Evolutionary conservation across 2,113 vertebrate species (phyloP), one percentile per base, ranked within the genome.

Genomic region (Boulengeromyrus knoepffleri): DNA sequence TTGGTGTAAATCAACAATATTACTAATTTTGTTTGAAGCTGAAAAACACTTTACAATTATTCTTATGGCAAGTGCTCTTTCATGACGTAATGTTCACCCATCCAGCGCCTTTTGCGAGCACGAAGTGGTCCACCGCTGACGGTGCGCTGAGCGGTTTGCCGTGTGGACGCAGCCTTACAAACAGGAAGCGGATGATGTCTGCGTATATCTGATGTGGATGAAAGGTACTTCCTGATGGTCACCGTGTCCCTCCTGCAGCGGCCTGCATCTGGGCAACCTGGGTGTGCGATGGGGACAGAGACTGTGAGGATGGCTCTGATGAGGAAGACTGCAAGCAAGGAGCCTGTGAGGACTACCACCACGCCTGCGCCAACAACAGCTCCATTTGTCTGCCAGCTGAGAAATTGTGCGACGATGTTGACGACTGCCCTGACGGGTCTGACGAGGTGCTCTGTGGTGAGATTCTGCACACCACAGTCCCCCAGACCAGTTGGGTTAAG

Each of bases 221-320:
- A 27, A 66, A 27, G 2, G n/a, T 70, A 27, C 62, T 13, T 70
- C 62, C 62, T 31, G 62, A 70, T 1, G n/a, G 62, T 31, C n/a
- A 27, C 27, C 0, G 39, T 70, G 9, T 83, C 0, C 0, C 47
- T 52, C 56, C 0, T 0, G 17, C 93, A 99, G 98, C 97, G 31
- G 97, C 97, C 56, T 99, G 98, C 93, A 99, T 99, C 95, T 98
- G 97, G 95, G 98, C 98, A 93, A 97, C 98, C 0, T 99, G 98
- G 98, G 97, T 99, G 58, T 99, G 98, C 0, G 98, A 99, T 0
- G 97, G 98, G 0, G 98, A 99, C 96, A 98, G 96, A 0, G 98
- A 99, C 95, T 99, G 98, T 0, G 98, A 99, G 91, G 98, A 99
- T 93, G 98, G 97, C 95, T 99, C 98, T 0, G 98, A 99, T 0